Base-by-base conservation (phyloP, 2,113 vertebrate genomes). In the Chloropsis cyanopogon region DNA sequence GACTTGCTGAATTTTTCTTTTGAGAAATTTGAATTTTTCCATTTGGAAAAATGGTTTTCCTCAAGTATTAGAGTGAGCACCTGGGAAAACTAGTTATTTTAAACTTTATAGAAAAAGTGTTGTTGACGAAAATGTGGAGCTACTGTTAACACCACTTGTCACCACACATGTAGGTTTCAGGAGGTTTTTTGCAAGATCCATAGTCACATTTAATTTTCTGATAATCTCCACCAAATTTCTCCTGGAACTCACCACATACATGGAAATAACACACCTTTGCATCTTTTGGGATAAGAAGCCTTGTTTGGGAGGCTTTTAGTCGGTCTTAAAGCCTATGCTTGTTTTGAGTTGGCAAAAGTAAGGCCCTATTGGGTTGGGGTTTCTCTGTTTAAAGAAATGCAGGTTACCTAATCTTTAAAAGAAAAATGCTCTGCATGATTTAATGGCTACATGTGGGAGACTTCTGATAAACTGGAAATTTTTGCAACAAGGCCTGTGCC, bases 121-220 rank as follows among this genome's bases (percentile, higher is more conserved):
- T 65, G 7, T 37, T 63, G 49, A 33, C 46, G 83, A 93, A 44
- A 10, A 19, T 5, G 3, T 44, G 46, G 31, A 70, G 21, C 25
- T 82, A 24, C 49, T 65, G 25, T 65, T 66, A 54, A 19, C 9
- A 44, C 19, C 33, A 13, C 61, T 77, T 66, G 23, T 64, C n/a
- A 46, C 19, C 31, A 39, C 1, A 1, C 22, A 18, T 3, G 7
- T 39, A 21, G 1, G 0, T 53, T 82, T 59, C 28, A 53, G 41
- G 37, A 57, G 13, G 5, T 47, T 73, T 70, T 66, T 63, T 63
- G 37, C 5, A 42, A 73, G 59, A 86, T 20, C 7, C 10, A 6
- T 6, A 59, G 23, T 39, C 7, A 8, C 3, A 5, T 24, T 86
- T 73, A 1, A 0, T 60, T 41, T 78, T 90, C 29, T 50, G 22